These are phyloP conservation scores for Acanthaster planci DNA, from an alignment of 35 echinoderm and acorn worm genomes.

Conservation along the genomic window DNA sequence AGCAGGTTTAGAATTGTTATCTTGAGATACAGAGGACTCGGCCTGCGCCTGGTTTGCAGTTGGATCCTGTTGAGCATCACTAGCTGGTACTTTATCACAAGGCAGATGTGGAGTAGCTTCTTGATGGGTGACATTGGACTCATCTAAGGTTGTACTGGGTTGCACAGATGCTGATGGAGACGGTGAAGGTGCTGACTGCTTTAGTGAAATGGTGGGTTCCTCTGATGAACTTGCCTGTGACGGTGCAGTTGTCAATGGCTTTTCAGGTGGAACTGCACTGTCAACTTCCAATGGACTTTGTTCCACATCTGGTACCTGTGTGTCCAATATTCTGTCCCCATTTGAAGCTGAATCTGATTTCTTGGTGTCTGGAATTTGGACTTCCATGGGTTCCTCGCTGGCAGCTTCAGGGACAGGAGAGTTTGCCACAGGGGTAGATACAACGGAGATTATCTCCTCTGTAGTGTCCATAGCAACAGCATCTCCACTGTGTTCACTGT, in stretches of 20 bases:
- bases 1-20: not conserved
- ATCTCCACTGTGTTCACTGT: not conserved
- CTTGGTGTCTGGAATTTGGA: conserved; percentile 19
- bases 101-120: not conserved
- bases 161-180: not conserved
- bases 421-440: conserved; percentile 49
- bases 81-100: not conserved
- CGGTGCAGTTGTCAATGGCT: conserved; percentile 7
- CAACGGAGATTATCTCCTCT: conserved; percentile 55
- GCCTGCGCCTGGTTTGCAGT: not conserved
- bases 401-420: conserved; percentile 1
- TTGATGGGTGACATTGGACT: conserved; percentile 14
- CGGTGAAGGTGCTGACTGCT: not conserved
- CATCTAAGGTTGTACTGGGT: not conserved
- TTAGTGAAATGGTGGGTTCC: not conserved
- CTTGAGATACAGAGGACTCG: not conserved
- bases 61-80: not conserved
- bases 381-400: conserved; percentile 53
- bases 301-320: not conserved
- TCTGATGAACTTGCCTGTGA: not conserved
- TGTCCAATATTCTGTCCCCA: not conserved
- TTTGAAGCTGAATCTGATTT: not conserved
- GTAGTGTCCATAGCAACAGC: conserved; percentile 7
- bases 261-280: conserved; percentile 15
- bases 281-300: not conserved